Evolutionary conservation across 2,797 vertebrate species (phyloP).

Genomic region (Bradypus variegatus): DNA sequence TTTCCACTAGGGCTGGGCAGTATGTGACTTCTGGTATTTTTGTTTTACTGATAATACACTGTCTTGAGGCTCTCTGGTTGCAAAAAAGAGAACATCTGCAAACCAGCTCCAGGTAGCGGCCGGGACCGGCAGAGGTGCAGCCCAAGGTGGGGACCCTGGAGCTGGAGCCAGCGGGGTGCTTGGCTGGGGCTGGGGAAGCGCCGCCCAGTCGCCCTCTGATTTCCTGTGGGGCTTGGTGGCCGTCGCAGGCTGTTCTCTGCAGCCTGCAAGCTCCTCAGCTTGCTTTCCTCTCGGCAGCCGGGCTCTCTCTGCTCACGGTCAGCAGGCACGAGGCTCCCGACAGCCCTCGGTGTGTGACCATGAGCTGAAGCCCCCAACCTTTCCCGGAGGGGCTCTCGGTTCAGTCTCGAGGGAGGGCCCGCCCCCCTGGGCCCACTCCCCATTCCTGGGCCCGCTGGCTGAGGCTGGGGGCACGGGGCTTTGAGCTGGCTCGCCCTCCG

Average conservation of each 20-base stretch:
- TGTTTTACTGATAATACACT: not conserved
- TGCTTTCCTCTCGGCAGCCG: too few species aligned
- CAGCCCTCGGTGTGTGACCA: not conserved
- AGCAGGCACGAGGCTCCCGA: too few species aligned
- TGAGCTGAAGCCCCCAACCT: too few species aligned
- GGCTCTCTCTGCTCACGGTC: too few species aligned
- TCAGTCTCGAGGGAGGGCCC: too few species aligned
- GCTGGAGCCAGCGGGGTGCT: not conserved
- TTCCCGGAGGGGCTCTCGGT: too few species aligned
- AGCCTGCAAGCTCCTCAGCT: too few species aligned
- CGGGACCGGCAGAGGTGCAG: too few species aligned
- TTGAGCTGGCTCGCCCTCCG: not conserved
- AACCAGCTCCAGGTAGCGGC: not conserved
- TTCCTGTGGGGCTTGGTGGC: too few species aligned
- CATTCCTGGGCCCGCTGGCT: not conserved
- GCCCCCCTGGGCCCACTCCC: not conserved
- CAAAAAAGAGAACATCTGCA: not conserved
- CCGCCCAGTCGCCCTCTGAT: too few species aligned
- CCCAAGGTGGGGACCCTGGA: not conserved
- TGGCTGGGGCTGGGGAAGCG: too few species aligned
- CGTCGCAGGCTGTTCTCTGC: too few species aligned
- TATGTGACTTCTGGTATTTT: not conserved
- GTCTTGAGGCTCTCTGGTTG: not conserved
- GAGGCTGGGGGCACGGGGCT: not conserved
- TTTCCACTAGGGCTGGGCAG: not conserved